Conservation (phyloP, 2,797 vertebrate species). For the Pagetopsis macropterus region DNA sequence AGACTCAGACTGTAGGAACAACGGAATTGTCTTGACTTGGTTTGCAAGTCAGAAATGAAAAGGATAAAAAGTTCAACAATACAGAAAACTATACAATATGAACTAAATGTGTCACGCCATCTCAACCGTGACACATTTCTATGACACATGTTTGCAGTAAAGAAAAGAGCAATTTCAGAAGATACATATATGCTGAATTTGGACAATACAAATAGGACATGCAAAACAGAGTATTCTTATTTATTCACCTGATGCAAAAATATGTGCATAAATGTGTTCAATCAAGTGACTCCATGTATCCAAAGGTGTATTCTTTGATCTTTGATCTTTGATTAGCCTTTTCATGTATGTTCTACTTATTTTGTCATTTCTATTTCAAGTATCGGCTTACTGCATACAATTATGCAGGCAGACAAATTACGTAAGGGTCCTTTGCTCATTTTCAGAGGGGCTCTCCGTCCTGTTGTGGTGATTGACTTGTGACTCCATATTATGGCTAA, state of each 20-base stretch:
- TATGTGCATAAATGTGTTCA: too few relatives aligned
- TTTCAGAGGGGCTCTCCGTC: constrained; percentile 18
- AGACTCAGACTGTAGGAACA: not conserved
- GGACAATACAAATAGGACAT: not conserved
- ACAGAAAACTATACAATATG: not conserved
- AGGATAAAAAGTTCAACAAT: constrained; percentile 3
- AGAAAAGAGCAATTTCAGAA: not conserved
- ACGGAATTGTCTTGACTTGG: not conserved
- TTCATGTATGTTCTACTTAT: too few relatives aligned
- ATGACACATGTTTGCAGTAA: not conserved
- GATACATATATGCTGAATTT: not conserved
- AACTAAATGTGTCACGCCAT: not conserved
- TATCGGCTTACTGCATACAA: not conserved
- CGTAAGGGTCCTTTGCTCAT: not conserved
- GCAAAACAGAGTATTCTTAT: not conserved
- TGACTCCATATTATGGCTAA: constrained; percentile 20
- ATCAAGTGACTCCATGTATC: too few relatives aligned
- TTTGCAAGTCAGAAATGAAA: not conserved
- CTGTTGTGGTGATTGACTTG: constrained; percentile 28
- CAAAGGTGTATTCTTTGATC: too few relatives aligned
- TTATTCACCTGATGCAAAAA: too few relatives aligned
- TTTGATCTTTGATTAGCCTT: too few relatives aligned
- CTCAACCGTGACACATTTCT: not conserved
- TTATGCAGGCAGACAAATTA: not conserved
- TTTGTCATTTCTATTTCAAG: not conserved